Conservation (phyloP, 2,888 invertebrate species). For the Microctonus hyperodae region DNA sequence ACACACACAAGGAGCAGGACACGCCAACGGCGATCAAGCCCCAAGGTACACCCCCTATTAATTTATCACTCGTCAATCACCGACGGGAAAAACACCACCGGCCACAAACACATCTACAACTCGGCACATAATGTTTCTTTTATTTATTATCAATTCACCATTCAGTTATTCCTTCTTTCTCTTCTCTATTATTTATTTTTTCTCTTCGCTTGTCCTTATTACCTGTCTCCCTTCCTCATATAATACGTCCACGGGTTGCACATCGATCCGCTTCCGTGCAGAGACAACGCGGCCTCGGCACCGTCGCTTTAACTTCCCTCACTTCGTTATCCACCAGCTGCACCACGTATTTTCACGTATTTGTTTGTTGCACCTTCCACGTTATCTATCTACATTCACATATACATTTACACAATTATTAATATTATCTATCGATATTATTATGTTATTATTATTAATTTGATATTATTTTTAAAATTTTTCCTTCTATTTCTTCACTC, state of each 20-base stretch:
- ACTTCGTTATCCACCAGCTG: slow-evolving; percentile 16
- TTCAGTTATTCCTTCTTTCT: neutral
- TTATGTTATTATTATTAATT: no score
- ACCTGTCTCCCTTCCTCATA: slow-evolving; percentile 15
- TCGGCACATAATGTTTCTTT: slow-evolving; percentile 12
- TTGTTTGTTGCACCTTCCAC: slow-evolving; percentile 2
- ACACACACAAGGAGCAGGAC: slow-evolving; percentile 20
- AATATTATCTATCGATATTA: no score
- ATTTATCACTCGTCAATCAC: slow-evolving; percentile 30
- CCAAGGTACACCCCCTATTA: slow-evolving; percentile 28
- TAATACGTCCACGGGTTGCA: slow-evolving; percentile 17
- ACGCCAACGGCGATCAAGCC: slow-evolving; percentile 21
- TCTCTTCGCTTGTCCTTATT: neutral
- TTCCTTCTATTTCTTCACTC: no score
- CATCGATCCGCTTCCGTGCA: slow-evolving; percentile 19
- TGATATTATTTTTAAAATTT: no score
- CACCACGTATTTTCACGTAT: slow-evolving; percentile 8
- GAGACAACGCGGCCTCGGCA: slow-evolving; percentile 14
- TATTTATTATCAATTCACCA: neutral
- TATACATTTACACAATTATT: neutral
- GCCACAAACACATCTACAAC: slow-evolving; percentile 3
- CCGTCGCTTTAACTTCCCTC: slow-evolving; percentile 19
- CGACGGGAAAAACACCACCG: slow-evolving; percentile 21
- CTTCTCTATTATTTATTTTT: neutral
- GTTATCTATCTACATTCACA: neutral